Conservation (phyloP, 1,140 invertebrate genomes). For the Polypedilum vanderplanki region DNA sequence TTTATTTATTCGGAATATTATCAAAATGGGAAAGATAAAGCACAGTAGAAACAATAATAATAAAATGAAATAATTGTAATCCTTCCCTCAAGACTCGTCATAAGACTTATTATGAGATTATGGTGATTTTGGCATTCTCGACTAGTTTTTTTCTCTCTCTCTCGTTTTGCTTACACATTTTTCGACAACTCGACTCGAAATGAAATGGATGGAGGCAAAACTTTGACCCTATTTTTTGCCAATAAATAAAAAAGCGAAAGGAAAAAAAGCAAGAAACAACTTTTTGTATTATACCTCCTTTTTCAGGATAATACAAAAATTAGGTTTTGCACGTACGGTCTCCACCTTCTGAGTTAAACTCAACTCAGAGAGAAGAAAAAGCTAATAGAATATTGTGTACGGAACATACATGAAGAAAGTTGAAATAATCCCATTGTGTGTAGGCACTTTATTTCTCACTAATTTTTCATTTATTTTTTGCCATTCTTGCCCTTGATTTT, state of each 20-base stretch:
- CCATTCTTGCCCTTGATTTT: background rate
- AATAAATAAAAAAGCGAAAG: constrained; percentile 21
- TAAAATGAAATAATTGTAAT: constrained; percentile 9
- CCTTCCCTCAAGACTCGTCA: constrained; percentile 14
- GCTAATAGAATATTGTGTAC: background rate
- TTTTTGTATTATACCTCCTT: background rate
- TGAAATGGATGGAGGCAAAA: background rate
- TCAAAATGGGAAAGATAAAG: too few relatives aligned
- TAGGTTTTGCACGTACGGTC: constrained; percentile 21
- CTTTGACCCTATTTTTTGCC: constrained; percentile 24
- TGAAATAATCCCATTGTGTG: constrained; percentile 14
- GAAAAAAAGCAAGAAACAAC: background rate
- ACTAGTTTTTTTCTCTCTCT: background rate
- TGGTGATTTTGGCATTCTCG: constrained; percentile 22
- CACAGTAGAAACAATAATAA: background rate
- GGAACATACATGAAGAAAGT: background rate
- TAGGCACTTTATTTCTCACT: background rate
- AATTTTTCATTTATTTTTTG: background rate
- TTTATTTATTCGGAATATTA: too few relatives aligned
- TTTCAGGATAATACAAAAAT: constrained; percentile 20
- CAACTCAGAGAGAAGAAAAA: background rate
- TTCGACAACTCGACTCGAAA: background rate
- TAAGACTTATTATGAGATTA: constrained; percentile 14
- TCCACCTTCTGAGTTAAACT: background rate
- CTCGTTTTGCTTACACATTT: background rate